Conservation (phyloP, 2,888 invertebrate genomes). For the Acleris sparsana region DNA sequence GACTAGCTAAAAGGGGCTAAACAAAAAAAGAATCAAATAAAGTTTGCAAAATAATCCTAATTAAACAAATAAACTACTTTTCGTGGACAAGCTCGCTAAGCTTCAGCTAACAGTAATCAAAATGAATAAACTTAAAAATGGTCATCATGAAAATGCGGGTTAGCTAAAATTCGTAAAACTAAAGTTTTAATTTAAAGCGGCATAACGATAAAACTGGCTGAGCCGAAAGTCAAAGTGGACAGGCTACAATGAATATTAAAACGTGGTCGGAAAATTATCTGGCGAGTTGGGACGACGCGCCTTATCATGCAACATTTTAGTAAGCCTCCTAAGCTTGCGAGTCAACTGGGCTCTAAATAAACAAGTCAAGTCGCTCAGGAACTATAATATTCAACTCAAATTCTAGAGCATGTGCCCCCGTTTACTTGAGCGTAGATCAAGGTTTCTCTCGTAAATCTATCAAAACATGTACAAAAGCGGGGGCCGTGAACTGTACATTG, state of each 20-base stretch:
- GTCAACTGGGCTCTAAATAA: neutral
- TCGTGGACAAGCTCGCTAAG: too few species aligned
- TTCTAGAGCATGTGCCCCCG: conserved; percentile 53
- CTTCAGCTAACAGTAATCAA: too few species aligned
- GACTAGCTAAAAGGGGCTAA: too few species aligned
- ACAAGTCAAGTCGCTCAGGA: neutral
- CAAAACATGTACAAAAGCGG: conserved; percentile 50
- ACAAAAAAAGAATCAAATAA: too few species aligned
- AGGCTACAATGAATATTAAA: conserved; percentile 13
- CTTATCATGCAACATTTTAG: neutral
- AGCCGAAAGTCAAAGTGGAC: conserved; percentile 7
- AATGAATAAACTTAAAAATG: neutral
- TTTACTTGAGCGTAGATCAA: conserved; percentile 50
- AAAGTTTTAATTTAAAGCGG: conserved; percentile 13
- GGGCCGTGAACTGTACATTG: conserved; percentile 60
- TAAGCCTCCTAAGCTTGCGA: neutral
- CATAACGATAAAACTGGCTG: conserved; percentile 4
- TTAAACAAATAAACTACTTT: too few species aligned
- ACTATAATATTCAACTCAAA: conserved; percentile 7
- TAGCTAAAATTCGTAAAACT: conserved; percentile 4
- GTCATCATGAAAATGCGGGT: neutral
- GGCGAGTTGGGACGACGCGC: neutral
- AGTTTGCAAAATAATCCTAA: too few species aligned
- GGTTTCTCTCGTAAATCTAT: conserved; percentile 59
- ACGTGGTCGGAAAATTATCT: conserved; percentile 2